phyloP scores from a whole-genome alignment of 2,888 invertebrate genomes.

The Euphydryas editha region DNA sequence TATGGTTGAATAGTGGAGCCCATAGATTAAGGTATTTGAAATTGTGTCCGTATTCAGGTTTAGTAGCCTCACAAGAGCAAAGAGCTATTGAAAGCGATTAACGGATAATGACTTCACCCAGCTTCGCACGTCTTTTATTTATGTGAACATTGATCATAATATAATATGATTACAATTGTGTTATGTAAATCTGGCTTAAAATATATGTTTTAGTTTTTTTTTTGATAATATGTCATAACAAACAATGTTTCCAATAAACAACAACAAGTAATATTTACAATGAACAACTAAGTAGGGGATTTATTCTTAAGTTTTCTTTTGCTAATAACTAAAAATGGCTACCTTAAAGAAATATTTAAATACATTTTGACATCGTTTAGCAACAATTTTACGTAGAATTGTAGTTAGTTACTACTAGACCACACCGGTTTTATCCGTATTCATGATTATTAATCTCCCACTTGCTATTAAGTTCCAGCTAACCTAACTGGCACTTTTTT shows the following conservation, averaged over 20 bases:
- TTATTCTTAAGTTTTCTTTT: too few species aligned
- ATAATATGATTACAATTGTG: constrained; percentile 27
- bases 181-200: constrained; percentile 28
- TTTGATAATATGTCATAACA: neutral
- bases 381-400: too few species aligned
- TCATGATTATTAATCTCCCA: too few species aligned
- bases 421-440: too few species aligned
- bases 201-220: constrained; percentile 21
- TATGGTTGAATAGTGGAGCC: constrained; percentile 74
- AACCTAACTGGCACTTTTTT: too few species aligned
- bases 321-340: too few species aligned
- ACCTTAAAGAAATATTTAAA: too few species aligned
- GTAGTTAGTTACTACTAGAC: too few species aligned
- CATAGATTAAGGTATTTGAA: constrained; percentile 71
- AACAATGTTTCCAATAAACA: neutral
- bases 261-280: neutral
- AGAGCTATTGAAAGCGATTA: constrained; percentile 36
- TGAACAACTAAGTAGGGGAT: neutral
- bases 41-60: constrained; percentile 44
- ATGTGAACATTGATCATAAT: constrained; percentile 12
- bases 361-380: too few species aligned
- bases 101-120: constrained; percentile 35
- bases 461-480: too few species aligned
- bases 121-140: constrained; percentile 30
- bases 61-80: constrained; percentile 22